phyloP scores from a whole-genome alignment of 2,797 vertebrate species.

The Myiotriccus ornatus region DNA sequence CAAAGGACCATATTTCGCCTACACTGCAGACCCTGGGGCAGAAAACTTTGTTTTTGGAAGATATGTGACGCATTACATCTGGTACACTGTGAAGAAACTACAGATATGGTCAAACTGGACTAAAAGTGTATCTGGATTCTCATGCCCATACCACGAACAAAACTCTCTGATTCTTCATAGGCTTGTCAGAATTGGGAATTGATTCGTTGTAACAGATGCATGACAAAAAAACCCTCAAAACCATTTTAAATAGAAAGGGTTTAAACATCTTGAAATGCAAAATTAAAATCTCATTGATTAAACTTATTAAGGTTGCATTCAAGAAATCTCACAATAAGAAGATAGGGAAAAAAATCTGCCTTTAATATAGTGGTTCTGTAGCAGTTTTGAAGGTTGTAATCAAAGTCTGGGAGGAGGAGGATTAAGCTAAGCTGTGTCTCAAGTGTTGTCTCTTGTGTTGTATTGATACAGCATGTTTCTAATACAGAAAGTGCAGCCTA shows the following conservation, averaged over 20 bases:
- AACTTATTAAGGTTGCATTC: neutral
- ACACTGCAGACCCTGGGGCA: neutral
- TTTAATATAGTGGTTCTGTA: neutral
- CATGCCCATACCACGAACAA: neutral
- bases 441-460: conserved; percentile 42
- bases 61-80: neutral
- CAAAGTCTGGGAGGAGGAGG: conserved; percentile 14
- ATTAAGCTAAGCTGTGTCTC: conserved; percentile 48
- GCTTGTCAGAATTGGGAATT: neutral
- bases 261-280: neutral
- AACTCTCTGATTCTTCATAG: neutral
- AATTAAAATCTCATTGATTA: conserved; percentile 17
- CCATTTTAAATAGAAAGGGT: neutral
- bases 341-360: neutral
- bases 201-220: neutral
- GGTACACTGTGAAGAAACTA: neutral
- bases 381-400: conserved; percentile 52
- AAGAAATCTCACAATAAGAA: conserved; percentile 3
- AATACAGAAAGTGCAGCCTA: neutral
- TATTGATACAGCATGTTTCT: neutral
- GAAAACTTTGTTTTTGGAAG: conserved; percentile 42
- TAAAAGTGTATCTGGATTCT: neutral
- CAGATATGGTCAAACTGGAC: neutral
- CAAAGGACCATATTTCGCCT: conserved; percentile 6
- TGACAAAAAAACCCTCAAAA: neutral